Evolutionary conservation across 1,140 invertebrate species (phyloP).

Genomic region (Pseudomyrmex cubaensis): DNA sequence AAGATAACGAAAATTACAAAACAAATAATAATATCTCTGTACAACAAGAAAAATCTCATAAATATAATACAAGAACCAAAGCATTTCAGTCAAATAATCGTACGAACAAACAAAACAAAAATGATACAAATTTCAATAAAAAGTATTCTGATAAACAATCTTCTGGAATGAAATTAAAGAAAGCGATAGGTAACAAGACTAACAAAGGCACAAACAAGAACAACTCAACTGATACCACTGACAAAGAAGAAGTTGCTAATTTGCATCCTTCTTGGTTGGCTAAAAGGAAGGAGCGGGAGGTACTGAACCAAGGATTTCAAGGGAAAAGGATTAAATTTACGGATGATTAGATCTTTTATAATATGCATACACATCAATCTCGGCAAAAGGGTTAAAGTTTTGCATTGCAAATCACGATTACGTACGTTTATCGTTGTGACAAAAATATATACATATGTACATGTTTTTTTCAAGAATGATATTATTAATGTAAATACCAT

Average conservation of each 20-base stretch:
- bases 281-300: constrained; percentile 79
- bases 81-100: background rate
- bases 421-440: background rate
- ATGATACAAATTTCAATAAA: background rate
- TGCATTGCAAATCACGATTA: background rate
- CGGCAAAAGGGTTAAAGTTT: no score
- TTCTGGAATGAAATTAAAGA: background rate
- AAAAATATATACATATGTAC: constrained; percentile 48
- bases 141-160: background rate
- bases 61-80: background rate
- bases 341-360: constrained; percentile 59
- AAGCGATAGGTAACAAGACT: background rate
- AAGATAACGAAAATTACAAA: constrained; percentile 70
- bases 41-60: background rate
- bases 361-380: background rate
- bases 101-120: constrained; percentile 2
- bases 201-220: background rate
- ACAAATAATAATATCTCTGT: background rate
- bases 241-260: constrained; percentile 53
- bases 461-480: constrained; percentile 16
- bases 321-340: constrained; percentile 81
- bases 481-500: constrained; percentile 15
- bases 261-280: constrained; percentile 85
- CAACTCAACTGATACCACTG: background rate
- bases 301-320: constrained; percentile 79